These are phyloP conservation scores for Microcebus griseorufus DNA, from an alignment of 2,113 vertebrate genomes.

Conservation along the genomic window DNA sequence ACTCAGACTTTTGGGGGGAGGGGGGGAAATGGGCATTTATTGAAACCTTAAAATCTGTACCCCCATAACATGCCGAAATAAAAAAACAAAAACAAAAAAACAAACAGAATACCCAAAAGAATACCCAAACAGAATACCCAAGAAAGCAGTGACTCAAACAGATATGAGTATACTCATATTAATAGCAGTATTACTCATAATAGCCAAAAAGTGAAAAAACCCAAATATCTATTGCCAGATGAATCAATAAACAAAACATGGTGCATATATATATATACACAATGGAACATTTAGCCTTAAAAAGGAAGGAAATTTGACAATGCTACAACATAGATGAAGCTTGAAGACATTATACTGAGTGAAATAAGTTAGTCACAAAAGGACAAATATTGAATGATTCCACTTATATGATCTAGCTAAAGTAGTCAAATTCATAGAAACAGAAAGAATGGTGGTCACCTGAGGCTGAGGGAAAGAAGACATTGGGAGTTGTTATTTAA, in stretches of 20 bases:
- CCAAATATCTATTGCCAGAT: neutral
- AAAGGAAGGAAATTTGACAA: slow-evolving; percentile 21
- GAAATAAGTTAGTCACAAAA: slow-evolving; percentile 19
- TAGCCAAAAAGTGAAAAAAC: neutral
- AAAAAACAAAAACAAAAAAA: no score
- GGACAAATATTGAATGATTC: neutral
- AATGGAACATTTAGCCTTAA: neutral
- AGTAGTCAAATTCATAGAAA: neutral
- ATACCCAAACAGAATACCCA: neutral
- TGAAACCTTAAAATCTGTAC: no score
- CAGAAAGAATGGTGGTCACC: neutral
- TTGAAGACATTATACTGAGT: neutral
- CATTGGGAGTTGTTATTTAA: neutral
- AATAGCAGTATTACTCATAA: slow-evolving; percentile 1
- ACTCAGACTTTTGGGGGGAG: no score
- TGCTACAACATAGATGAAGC: neutral
- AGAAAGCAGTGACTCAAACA: neutral
- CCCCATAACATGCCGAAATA: no score
- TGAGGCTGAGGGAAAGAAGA: neutral
- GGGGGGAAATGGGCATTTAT: no score
- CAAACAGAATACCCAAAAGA: neutral
- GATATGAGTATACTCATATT: neutral
- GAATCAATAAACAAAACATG: slow-evolving; percentile 12
- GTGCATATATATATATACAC: neutral
- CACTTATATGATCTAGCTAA: neutral